Base-by-base conservation (phyloP, 2,797 vertebrate genomes). In the Micropoecilia bifurca region DNA sequence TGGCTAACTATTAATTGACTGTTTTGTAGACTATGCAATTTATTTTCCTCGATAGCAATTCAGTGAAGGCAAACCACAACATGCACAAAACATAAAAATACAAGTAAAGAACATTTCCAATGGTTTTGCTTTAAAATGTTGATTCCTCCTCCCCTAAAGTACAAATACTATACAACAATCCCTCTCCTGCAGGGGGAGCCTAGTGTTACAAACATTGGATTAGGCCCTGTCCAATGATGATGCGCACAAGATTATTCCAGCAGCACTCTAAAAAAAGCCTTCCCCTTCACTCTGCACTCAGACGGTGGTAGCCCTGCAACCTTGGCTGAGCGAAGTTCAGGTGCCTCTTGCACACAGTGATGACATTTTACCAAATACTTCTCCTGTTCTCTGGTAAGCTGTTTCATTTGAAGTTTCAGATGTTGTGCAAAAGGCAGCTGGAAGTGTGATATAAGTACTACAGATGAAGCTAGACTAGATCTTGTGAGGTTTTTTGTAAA, bases 361-460 rank as follows among this genome's bases (percentile, higher is more conserved):
- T 90, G 82, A 81, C 78, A 4, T 83, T 95, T 84, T 84, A 80
- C 82, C 53, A 89, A 80, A 89, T 90, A 57, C 84, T 96, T 74
- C 88, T 96, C 30, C 83, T 96, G 28, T 78, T 95, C 4, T 93
- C 91, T 88, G 96, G 96, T 96, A 81, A 93, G 95, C 75, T 46
- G 28, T 88, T 74, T 53, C 66, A 36, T 81, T 79, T 83, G 3
- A 75, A 61, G 30, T 39, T 47, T 6, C 79, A 4, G n/a, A 36
- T 18, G 18, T 71, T 7, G 33, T 30, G 36, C n/a, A 41, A 16
- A 33, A 68, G 0, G 1, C 55, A 0, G 33, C 25, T 48, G 47
- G 9, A 76, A 55, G 47, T 68, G 28, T 69, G n/a, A 46, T 80
- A 74, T 45, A 48, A 4, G 74, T 22, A 45, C 3, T 16, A 50